Base-by-base conservation (phyloP, 1,140 invertebrate species). In the Diorhabda sublineata region DNA sequence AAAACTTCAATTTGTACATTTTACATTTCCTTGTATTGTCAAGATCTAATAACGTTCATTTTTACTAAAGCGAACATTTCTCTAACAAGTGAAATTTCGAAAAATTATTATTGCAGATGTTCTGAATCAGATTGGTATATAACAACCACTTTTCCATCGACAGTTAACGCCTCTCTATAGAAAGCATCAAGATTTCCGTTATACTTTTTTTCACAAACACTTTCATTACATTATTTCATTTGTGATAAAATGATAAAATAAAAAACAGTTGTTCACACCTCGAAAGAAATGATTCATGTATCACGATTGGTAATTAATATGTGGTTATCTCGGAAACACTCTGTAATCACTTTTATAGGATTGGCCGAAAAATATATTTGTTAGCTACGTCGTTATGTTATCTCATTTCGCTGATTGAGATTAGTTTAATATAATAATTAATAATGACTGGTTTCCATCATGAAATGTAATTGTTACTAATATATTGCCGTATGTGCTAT, bases 381-480 rank as follows among this genome's bases (percentile, higher is more conserved):
- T 52, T 52, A 52, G 47, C n/a, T 52, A n/a, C 47, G 47, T 52
- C 47, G 47, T 3, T 52, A 52, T n/a, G 47, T 52, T 52, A 52
- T 52, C 47, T 6, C n/a, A 26, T 52, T 52, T 52, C n/a, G 47
- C 47, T 52, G 47, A 52, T 52, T 52, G n/a, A n/a, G 47, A 52
- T 52, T 52, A 52, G 47, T 52, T 52, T 52, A 52, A 52, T 52
- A n/a, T 52, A 52, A 52, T 52, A 52, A 52, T 52, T 52, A 52
- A 52, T 52, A 52, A 52, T 8, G 47, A n/a, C 26, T 52, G 47
- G 6, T 52, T 52, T 52, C 4, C n/a, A 52, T 52, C 47, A n/a
- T 2, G 0, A 4, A 52, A 52, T 8, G 47, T 3, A 52, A 26
- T 26, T 26, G 26, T 26, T 26, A 26, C 0, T 26, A 26, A 26